Conservation (phyloP, 2,888 invertebrate species). For the Pollenia amentaria region DNA sequence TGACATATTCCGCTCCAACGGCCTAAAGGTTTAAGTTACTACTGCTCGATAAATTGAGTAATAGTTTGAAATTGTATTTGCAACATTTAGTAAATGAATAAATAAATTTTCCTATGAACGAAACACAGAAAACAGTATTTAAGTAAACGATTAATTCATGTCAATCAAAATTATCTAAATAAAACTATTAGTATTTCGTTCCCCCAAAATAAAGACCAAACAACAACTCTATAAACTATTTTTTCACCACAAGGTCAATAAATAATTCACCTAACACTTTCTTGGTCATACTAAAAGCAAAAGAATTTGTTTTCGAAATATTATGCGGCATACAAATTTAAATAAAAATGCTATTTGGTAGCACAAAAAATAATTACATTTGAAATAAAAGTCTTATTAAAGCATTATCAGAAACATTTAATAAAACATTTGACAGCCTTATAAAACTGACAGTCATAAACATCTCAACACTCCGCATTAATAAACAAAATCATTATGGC, state of each 20-base stretch:
- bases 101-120: no score
- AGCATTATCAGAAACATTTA: slow-evolving; percentile 70
- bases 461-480: slow-evolving; percentile 71
- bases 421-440: slow-evolving; percentile 73
- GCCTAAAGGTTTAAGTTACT: no score
- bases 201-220: no score
- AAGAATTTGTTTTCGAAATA: slow-evolving; percentile 15
- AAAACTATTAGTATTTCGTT: not conserved
- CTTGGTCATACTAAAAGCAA: not conserved
- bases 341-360: slow-evolving; percentile 35
- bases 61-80: no score
- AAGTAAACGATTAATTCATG: not conserved
- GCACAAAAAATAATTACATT: slow-evolving; percentile 18
- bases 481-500: slow-evolving; percentile 67
- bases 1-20: no score
- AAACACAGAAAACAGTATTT: no score
- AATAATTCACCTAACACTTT: slow-evolving; percentile 50
- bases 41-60: no score
- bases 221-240: not conserved
- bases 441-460: slow-evolving; percentile 74
- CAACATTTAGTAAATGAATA: no score
- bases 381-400: slow-evolving; percentile 72
- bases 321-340: slow-evolving; percentile 28
- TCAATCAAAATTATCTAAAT: not conserved
- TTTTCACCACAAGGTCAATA: slow-evolving; percentile 40